phyloP scores from a whole-genome alignment of 35 echinoderm and acorn worm genomes.

The Ophiothrix spiculata region DNA sequence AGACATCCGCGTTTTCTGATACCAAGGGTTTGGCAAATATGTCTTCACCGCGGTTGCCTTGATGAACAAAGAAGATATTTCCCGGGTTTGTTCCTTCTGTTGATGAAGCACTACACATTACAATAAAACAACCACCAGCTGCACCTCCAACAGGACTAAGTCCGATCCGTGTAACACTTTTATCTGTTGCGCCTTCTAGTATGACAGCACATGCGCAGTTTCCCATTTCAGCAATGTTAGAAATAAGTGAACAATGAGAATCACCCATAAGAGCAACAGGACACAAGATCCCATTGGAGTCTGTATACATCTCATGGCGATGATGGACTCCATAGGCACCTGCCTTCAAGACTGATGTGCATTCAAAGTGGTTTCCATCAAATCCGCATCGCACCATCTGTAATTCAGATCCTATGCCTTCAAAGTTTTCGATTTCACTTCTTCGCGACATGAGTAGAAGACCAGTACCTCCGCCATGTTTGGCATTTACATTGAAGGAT shows the following conservation, averaged over 20 bases:
- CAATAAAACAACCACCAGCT: conserved; percentile 28
- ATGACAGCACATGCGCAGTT: conserved; percentile 52
- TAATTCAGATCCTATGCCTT: conserved; percentile 18
- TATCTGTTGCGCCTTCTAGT: conserved; percentile 15
- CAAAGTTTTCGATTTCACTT: background rate
- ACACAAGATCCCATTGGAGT: conserved; percentile 37
- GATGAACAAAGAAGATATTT: conserved; percentile 47
- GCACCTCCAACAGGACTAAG: background rate
- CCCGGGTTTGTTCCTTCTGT: conserved; percentile 14
- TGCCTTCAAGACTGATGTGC: conserved; percentile 27
- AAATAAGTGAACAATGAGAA: conserved; percentile 49
- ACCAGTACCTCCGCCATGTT: conserved; percentile 67
- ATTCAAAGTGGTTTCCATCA: conserved; percentile 59
- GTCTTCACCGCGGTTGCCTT: background rate
- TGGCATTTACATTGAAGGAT: conserved; percentile 69
- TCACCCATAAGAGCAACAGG: conserved; percentile 44
- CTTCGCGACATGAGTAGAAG: conserved; percentile 28
- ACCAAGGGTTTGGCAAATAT: background rate
- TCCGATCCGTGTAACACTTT: background rate
- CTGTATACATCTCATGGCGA: conserved; percentile 43
- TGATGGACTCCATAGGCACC: conserved; percentile 57
- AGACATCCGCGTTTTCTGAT: conserved; percentile 26
- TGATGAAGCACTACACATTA: conserved; percentile 56
- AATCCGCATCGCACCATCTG: conserved; percentile 69
- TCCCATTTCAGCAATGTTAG: conserved; percentile 60